These are phyloP conservation scores for Stomatorhinus walkeri DNA, from an alignment of 2,797 vertebrate genomes.

Conservation along the genomic window DNA sequence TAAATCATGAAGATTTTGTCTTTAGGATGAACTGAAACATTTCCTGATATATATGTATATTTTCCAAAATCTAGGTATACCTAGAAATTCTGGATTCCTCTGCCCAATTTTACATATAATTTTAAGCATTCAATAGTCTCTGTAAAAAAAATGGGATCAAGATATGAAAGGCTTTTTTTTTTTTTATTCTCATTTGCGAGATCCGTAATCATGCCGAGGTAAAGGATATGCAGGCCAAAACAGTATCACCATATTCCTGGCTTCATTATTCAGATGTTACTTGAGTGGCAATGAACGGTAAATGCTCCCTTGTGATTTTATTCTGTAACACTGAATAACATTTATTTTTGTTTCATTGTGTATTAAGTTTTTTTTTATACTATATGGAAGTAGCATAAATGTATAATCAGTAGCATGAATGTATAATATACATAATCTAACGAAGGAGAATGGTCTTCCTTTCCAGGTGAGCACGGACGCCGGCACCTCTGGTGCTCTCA, in stretches of 20 bases:
- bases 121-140: not conserved
- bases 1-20: not conserved
- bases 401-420: not conserved
- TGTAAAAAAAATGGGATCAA: not conserved
- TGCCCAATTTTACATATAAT: not conserved
- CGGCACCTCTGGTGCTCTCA: conserved; percentile 72
- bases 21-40: not conserved
- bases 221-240: not conserved
- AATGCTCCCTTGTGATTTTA: not conserved
- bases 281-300: not conserved
- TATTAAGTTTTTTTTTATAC: not conserved
- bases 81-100: not conserved
- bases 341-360: not conserved
- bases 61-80: not conserved
- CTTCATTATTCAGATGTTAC: not conserved
- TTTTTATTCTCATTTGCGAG: not conserved
- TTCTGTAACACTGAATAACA: not conserved
- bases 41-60: not conserved
- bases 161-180: not conserved
- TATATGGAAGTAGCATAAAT: not conserved
- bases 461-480: conserved; percentile 85
- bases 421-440: not conserved
- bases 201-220: not conserved
- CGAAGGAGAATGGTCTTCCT: conserved; percentile 19
- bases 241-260: not conserved